Evolutionary conservation across 1,140 invertebrate genomes (phyloP), one percentile per base, ranked within the genome.

Genomic region (Eciton burchellii): DNA sequence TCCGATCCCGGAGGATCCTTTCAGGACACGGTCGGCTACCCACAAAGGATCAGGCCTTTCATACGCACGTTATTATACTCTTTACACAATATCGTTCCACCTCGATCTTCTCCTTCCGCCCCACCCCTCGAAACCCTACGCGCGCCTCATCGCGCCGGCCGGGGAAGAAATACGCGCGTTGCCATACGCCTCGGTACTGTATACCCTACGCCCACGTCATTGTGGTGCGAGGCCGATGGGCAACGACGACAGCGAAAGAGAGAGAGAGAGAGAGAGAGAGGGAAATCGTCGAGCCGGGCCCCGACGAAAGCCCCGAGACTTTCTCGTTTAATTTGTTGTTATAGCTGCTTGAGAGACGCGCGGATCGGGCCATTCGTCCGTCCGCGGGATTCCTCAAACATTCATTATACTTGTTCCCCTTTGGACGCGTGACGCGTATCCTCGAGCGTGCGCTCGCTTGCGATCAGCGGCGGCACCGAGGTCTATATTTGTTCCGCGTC

Each of bases 11-110:
- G 87, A 87, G 89, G 91, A 93, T 94, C 92, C 91, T 92, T 93
- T 94, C 89, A 92, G 86, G 85, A 87, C 91, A 93, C 91, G 92
- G 91, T 93, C 90, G 92, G 93, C 92, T 94, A 92, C 87, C 93
- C 92, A 91, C 92, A 92, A 93, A 93, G 91, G 91, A 90, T 86
- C 81, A 81, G 88, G 83, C 85, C 81, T 89, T 89, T 88, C 89
- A 84, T 90, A 89, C 89, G 87, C 87, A 84, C 91, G 86, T 93
- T 91, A 93, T 93, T 93, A 93, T 93, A 91, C 90, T 92, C 90
- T 90, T 93, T 91, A 90, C 90, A 94, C 92, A 93, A 93, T 93
- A 92, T 94, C 91, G 90, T 90, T 92, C 90, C 90, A 90, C 82
- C 89, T 87, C 88, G 85, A 35, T 35, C 87, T 60, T 57, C 56